A percentile compares a stretch with the other conserved stretches of the same genome.
phyloP scores from a whole-genome alignment of 2,113 vertebrate genomes.

The Podilymbus podiceps region DNA sequence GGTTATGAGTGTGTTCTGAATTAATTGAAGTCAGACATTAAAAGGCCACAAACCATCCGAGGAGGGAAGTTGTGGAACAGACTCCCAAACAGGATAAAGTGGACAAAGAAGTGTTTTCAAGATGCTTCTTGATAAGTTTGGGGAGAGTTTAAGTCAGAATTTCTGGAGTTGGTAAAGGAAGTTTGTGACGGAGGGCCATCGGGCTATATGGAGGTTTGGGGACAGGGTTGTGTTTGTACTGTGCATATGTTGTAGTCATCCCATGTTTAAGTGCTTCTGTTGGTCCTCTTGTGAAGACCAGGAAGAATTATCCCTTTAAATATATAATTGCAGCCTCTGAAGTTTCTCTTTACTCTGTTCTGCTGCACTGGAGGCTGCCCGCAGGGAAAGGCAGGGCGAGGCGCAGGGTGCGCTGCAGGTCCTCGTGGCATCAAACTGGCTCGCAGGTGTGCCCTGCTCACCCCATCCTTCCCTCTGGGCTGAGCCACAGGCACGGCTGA shows the following conservation, averaged over 20 bases:
- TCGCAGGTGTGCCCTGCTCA: background rate
- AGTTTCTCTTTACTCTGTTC: background rate
- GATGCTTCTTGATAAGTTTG: slow-evolving; percentile 9
- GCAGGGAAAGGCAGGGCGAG: background rate
- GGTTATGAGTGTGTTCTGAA: background rate
- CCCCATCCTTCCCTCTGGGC: background rate
- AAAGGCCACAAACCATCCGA: background rate
- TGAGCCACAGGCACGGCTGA: background rate
- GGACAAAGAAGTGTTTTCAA: slow-evolving; percentile 50
- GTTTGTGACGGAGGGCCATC: background rate
- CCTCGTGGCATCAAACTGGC: background rate
- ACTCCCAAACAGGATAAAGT: slow-evolving; percentile 53
- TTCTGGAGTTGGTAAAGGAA: background rate
- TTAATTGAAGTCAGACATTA: slow-evolving; percentile 60
- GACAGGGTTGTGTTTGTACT: background rate
- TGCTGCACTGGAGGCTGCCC: background rate
- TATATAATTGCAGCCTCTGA: background rate
- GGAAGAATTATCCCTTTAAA: background rate
- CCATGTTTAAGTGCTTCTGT: background rate
- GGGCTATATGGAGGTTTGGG: fast-evolving
- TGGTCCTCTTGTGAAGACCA: background rate
- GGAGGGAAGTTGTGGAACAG: slow-evolving; percentile 38
- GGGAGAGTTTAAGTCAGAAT: background rate
- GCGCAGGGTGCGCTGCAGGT: background rate
- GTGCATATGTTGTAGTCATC: fast-evolving